These are phyloP conservation scores for Drosophila ironensis DNA, from an alignment of 1,140 invertebrate genomes.

Conservation along the genomic window DNA sequence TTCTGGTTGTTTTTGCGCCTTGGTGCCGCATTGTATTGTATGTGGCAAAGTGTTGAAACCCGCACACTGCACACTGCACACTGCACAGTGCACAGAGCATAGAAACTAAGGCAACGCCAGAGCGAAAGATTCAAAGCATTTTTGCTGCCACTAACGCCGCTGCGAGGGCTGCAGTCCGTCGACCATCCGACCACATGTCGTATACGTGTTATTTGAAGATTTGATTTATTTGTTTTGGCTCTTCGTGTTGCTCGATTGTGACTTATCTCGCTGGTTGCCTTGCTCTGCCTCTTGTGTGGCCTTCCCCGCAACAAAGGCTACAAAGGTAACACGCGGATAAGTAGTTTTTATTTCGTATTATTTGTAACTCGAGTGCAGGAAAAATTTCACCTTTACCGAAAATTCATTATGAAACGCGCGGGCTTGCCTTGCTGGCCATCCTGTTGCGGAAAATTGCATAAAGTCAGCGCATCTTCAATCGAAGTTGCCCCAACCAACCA, in stretches of 20 bases:
- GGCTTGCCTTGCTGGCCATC: constrained; percentile 44
- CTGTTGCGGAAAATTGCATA: constrained; percentile 65
- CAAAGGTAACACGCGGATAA: constrained; percentile 20
- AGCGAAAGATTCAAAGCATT: constrained; percentile 16
- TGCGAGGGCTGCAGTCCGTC: constrained; percentile 7
- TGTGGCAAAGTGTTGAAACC: constrained; percentile 52
- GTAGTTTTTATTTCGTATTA: constrained; percentile 40
- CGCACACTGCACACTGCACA: constrained; percentile 28
- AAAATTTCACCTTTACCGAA: constrained; percentile 68
- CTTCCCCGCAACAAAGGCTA: too few species aligned
- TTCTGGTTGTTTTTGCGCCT: constrained; percentile 4
- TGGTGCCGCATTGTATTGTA: constrained; percentile 52
- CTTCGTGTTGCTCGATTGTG: constrained; percentile 54
- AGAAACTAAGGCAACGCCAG: constrained; percentile 43
- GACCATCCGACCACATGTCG: constrained; percentile 50
- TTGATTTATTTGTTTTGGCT: constrained; percentile 71
- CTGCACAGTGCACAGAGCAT: constrained; percentile 33
- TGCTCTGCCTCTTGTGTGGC: constrained; percentile 57
- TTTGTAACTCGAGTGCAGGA: constrained; percentile 35
- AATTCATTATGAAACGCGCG: constrained; percentile 66
- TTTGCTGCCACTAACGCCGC: not conserved
- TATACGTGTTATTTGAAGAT: constrained; percentile 68
- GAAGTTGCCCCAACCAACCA: constrained; percentile 23
- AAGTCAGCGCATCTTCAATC: constrained; percentile 68
- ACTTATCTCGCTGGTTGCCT: constrained; percentile 36